phyloP scores from a whole-genome alignment of 2,797 vertebrate species.

The Prunella strophiata region DNA sequence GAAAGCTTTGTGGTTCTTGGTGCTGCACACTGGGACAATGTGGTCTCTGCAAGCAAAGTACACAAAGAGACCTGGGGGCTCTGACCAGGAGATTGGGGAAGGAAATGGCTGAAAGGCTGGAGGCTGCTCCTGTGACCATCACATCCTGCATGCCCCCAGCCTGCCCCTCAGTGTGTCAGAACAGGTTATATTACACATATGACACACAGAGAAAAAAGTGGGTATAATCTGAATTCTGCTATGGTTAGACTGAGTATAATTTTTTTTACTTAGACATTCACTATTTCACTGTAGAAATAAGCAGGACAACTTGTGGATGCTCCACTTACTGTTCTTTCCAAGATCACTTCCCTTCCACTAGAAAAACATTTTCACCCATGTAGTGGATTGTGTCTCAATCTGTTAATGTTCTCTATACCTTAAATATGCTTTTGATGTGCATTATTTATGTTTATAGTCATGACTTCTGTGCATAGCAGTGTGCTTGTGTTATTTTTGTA shows the following conservation, averaged over 20 bases:
- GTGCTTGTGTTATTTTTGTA: background rate
- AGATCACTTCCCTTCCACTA: background rate
- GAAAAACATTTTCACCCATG: background rate
- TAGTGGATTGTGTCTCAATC: background rate
- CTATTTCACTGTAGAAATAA: background rate
- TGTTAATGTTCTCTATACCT: background rate
- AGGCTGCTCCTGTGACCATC: background rate
- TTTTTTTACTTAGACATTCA: background rate
- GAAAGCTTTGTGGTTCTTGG: background rate
- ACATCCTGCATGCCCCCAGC: background rate
- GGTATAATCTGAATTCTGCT: background rate
- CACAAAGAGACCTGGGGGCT: background rate
- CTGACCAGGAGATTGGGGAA: too few species aligned
- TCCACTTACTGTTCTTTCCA: background rate
- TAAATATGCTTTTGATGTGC: background rate
- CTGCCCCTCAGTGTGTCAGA: background rate
- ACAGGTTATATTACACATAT: background rate
- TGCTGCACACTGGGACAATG: background rate
- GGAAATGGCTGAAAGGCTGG: background rate
- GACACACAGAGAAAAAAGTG: background rate
- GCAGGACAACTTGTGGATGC: background rate
- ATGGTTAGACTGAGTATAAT: background rate
- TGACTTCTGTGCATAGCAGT: background rate
- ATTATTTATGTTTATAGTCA: background rate
- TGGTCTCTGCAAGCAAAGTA: background rate